phyloP scores from a whole-genome alignment of 2,797 vertebrate genomes.

The Arctocebus calabarensis region DNA sequence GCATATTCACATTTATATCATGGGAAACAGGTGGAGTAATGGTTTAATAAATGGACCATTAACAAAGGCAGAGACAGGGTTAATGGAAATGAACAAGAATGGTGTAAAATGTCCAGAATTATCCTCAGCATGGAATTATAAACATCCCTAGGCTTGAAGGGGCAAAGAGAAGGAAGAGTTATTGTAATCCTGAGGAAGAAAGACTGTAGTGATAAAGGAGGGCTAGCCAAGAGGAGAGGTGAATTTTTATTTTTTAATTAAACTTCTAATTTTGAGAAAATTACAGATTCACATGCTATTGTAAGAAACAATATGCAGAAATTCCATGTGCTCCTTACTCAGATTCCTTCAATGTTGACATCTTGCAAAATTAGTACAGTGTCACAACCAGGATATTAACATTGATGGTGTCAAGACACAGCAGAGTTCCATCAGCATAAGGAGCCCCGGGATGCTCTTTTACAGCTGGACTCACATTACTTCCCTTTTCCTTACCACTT shows the following conservation, averaged over 20 bases:
- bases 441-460: accelerated
- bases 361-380: not conserved
- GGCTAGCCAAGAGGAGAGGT: not conserved
- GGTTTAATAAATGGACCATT: not conserved
- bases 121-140: not conserved
- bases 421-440: not conserved
- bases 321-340: not conserved
- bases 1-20: not conserved
- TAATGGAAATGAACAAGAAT: not conserved
- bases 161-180: not conserved
- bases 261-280: conserved; percentile 7
- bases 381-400: not conserved
- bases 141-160: not conserved
- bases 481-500: no score
- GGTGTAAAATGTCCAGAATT: not conserved
- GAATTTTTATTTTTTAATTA: not conserved
- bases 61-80: not conserved
- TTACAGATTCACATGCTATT: not conserved
- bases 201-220: not conserved
- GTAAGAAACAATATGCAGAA: not conserved
- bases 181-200: not conserved
- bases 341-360: not conserved
- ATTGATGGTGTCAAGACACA: not conserved
- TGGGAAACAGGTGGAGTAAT: not conserved
- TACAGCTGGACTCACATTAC: not conserved